These are phyloP conservation scores for Lottia gigantea DNA, from an alignment of 2,888 invertebrate species.

Conservation along the genomic window DNA sequence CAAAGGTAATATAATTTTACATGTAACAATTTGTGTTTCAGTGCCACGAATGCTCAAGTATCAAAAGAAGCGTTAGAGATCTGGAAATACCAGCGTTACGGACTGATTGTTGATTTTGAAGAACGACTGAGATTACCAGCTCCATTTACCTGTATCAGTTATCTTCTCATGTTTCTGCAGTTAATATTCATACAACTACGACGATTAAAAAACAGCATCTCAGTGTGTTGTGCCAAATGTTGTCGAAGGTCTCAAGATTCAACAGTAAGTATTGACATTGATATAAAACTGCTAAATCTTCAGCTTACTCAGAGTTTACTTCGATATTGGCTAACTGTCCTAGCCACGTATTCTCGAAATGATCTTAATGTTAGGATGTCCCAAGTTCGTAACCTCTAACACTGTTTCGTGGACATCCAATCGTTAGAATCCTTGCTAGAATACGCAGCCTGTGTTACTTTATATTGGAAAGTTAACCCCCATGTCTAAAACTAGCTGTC, in stretches of 20 bases:
- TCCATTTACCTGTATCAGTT: conserved; percentile 88
- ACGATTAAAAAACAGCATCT: neutral
- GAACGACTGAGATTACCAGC: conserved; percentile 96
- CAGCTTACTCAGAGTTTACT: too few species aligned
- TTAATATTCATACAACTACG: conserved; percentile 20
- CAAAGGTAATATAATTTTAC: too few species aligned
- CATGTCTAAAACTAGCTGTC: too few species aligned
- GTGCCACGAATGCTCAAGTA: conserved; percentile 75
- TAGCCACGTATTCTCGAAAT: too few species aligned
- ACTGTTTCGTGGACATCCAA: too few species aligned
- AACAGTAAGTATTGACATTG: neutral
- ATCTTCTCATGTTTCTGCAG: conserved; percentile 78
- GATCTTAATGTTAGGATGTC: too few species aligned
- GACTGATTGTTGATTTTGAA: conserved; percentile 93
- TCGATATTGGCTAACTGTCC: too few species aligned
- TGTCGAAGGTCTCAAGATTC: neutral
- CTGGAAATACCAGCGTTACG: conserved; percentile 98
- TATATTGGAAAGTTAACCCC: too few species aligned
- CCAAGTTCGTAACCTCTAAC: too few species aligned
- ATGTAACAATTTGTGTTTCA: conserved; percentile 40
- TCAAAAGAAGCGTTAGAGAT: conserved; percentile 95
- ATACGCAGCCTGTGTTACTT: too few species aligned
- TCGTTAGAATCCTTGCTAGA: too few species aligned
- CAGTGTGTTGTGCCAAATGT: neutral
- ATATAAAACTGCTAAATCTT: too few species aligned